phyloP scores from a whole-genome alignment of 2,888 invertebrate genomes.

The Chalcosyrphus nemorum region DNA sequence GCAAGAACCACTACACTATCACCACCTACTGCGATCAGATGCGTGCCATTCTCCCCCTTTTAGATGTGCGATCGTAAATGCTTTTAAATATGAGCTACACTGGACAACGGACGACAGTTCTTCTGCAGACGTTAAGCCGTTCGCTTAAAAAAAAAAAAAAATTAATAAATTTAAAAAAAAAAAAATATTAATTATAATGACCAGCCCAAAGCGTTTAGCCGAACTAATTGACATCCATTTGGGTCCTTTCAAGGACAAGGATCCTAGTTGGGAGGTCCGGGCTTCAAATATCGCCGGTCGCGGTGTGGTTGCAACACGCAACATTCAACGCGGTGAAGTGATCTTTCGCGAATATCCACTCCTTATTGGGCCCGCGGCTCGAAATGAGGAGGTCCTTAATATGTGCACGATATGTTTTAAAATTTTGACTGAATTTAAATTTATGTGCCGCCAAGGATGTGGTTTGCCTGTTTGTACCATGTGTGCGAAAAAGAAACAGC shows the following conservation, averaged over 20 bases:
- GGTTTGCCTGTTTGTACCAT: constrained; percentile 87
- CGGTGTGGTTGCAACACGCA: constrained; percentile 87
- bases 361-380: constrained; percentile 86
- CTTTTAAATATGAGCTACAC: constrained; percentile 67
- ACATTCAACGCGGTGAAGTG: constrained; percentile 86
- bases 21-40: constrained; percentile 56
- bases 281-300: constrained; percentile 87
- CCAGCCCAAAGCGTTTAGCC: constrained; percentile 79
- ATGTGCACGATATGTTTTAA: constrained; percentile 87
- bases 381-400: constrained; percentile 82
- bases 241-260: constrained; percentile 79
- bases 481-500: constrained; percentile 85
- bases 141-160: constrained; percentile 51
- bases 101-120: constrained; percentile 70
- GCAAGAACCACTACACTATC: constrained; percentile 45
- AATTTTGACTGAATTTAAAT: constrained; percentile 81
- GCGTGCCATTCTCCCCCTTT: constrained; percentile 31
- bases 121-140: constrained; percentile 58
- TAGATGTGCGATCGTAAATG: constrained; percentile 14
- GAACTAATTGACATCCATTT: constrained; percentile 79
- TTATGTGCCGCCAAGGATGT: constrained; percentile 86
- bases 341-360: constrained; percentile 89
- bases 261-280: constrained; percentile 84
- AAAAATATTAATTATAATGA: constrained; percentile 77
- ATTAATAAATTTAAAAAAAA: not conserved